Percentiles rank a stretch among this genome's conserved stretches.
Evolutionary conservation across 2,797 vertebrate species (phyloP).

Genomic region (Bradypodion ventrale): DNA sequence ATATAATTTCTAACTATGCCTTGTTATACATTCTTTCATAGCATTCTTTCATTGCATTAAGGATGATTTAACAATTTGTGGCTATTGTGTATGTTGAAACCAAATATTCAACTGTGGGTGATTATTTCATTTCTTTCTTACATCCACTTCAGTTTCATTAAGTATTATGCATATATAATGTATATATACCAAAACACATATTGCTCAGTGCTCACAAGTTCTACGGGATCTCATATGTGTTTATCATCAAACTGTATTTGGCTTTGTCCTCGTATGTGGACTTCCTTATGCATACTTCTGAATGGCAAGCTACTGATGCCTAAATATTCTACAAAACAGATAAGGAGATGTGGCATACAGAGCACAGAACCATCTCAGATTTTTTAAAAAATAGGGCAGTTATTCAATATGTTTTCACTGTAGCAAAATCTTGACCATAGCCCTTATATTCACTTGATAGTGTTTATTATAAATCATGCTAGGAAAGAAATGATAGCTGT

Average conservation of each 20-base stretch:
- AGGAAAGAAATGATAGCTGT: neutral
- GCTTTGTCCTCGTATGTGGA: neutral
- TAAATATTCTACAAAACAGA: slow-evolving; percentile 49
- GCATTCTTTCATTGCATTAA: neutral
- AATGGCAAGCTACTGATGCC: slow-evolving; percentile 35
- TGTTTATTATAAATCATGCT: neutral
- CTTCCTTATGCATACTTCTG: slow-evolving; percentile 12
- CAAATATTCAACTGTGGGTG: neutral
- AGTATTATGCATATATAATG: neutral
- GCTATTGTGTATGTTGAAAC: neutral
- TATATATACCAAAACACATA: neutral
- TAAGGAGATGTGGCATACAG: slow-evolving; percentile 60
- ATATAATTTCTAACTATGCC: neutral
- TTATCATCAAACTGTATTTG: neutral
- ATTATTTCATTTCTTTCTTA: neutral
- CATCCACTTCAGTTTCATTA: neutral
- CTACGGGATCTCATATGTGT: neutral
- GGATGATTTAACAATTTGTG: neutral
- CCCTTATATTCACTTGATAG: slow-evolving; percentile 6
- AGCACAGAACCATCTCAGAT: slow-evolving; percentile 54
- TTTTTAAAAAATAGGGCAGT: slow-evolving; percentile 56
- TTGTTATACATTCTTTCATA: neutral
- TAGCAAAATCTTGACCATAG: slow-evolving; percentile 24
- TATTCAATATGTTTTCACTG: slow-evolving; percentile 38
- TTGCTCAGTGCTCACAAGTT: neutral